These are phyloP conservation scores for Drosophila nigricruria DNA, from an alignment of 2,888 invertebrate genomes.

Conservation along the genomic window DNA sequence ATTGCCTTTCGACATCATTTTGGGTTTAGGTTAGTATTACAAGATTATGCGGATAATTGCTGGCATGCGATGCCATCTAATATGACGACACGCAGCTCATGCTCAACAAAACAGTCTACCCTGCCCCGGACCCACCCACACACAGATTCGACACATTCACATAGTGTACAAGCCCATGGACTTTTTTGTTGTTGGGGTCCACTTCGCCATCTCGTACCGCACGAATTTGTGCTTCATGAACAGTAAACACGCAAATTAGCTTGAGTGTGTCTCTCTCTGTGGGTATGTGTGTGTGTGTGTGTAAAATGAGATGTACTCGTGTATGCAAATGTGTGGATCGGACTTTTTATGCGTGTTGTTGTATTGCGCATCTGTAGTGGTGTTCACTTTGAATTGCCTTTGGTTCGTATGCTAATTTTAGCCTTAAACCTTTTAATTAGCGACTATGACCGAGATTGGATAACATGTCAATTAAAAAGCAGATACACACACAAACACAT, in stretches of 20 bases:
- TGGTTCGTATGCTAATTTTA: constrained; percentile 75
- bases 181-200: constrained; percentile 23
- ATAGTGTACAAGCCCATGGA: constrained; percentile 6
- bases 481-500: constrained; percentile 10
- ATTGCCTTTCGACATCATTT: constrained; percentile 56
- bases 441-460: constrained; percentile 77
- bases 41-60: constrained; percentile 80
- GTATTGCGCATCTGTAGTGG: constrained; percentile 39
- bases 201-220: constrained; percentile 48
- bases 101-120: constrained; percentile 8
- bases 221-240: constrained; percentile 67
- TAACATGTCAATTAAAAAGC: constrained; percentile 55
- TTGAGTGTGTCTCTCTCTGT: constrained; percentile 27
- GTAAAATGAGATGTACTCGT: constrained; percentile 5
- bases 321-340: constrained; percentile 20
- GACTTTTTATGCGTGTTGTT: constrained; percentile 24
- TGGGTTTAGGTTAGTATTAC: constrained; percentile 72
- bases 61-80: constrained; percentile 75
- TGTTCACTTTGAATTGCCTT: constrained; percentile 56
- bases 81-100: constrained; percentile 58
- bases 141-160: not conserved
- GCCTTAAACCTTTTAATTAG: constrained; percentile 81
- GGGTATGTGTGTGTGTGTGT: constrained; percentile 14
- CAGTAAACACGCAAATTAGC: constrained; percentile 61
- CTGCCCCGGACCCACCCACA: not conserved